Conservation (phyloP, 1,140 invertebrate genomes). For the Drosophila persimilis region DNA sequence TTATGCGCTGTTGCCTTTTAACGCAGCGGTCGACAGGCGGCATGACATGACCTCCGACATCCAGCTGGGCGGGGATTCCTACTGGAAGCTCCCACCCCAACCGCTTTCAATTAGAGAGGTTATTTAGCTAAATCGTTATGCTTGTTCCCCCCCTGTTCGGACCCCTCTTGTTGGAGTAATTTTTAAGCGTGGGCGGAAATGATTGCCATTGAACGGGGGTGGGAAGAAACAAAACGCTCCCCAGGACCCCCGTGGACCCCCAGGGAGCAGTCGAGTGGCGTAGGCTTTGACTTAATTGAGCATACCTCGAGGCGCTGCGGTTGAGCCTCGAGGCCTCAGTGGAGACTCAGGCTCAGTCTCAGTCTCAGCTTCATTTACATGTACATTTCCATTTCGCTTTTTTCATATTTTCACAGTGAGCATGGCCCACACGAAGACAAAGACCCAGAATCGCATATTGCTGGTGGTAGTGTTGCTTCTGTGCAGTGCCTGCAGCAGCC, state of each 20-base stretch:
- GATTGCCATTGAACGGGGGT: slow-evolving; percentile 45
- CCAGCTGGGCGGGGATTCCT: background rate
- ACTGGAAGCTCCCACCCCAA: slow-evolving; percentile 25
- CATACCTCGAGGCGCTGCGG: slow-evolving; percentile 35
- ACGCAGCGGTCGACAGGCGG: slow-evolving; percentile 68
- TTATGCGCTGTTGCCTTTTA: slow-evolving; percentile 80
- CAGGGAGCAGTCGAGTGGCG: slow-evolving; percentile 42
- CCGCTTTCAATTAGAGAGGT: slow-evolving; percentile 76
- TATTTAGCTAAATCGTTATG: slow-evolving; percentile 79
- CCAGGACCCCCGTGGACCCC: slow-evolving; percentile 17
- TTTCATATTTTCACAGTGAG: slow-evolving; percentile 18
- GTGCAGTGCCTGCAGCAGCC: slow-evolving; percentile 34
- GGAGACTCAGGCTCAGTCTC: slow-evolving; percentile 7
- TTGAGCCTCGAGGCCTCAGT: slow-evolving; percentile 13
- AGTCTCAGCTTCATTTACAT: slow-evolving; percentile 27
- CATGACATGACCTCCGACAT: slow-evolving; percentile 56
- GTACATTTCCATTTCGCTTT: slow-evolving; percentile 8
- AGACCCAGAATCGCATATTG: slow-evolving; percentile 12
- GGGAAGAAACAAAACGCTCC: slow-evolving; percentile 21
- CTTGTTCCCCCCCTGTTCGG: slow-evolving; percentile 50
- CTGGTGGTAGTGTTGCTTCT: slow-evolving; percentile 49
- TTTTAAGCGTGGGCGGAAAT: slow-evolving; percentile 66
- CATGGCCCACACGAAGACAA: slow-evolving; percentile 43
- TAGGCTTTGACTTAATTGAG: slow-evolving; percentile 64
- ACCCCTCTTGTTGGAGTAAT: slow-evolving; percentile 36